A percentile compares a stretch with the other conserved stretches of the same genome.
Conservation (phyloP, 2,888 invertebrate genomes). For the Nomada hirtipes region DNA sequence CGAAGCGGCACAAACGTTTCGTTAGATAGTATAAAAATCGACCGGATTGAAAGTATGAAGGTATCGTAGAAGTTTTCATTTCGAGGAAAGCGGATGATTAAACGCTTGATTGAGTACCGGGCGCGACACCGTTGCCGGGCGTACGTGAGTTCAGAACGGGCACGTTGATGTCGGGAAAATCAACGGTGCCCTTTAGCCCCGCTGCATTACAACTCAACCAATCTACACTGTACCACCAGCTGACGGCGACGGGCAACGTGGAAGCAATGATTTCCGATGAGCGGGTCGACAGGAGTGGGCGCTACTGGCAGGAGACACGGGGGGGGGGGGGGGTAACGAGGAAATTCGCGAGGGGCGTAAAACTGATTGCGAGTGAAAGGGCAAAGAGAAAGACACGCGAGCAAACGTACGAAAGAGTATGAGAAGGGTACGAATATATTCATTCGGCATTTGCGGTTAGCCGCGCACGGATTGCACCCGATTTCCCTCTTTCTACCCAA, state of each 20-base stretch:
- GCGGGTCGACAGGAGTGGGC: slow-evolving; percentile 60
- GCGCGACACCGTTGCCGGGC: background rate
- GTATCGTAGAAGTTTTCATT: too few relatives aligned
- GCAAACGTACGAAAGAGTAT: slow-evolving; percentile 53
- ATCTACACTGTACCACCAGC: slow-evolving; percentile 63
- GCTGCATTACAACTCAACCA: slow-evolving; percentile 64
- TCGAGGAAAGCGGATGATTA: too few relatives aligned
- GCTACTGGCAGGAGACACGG: background rate
- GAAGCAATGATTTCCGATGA: slow-evolving; percentile 79
- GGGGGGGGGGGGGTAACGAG: slow-evolving; percentile 9
- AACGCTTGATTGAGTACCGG: background rate
- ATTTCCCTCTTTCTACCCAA: slow-evolving; percentile 72
- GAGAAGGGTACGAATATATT: slow-evolving; percentile 61
- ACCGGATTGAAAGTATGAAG: background rate
- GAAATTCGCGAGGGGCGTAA: slow-evolving; percentile 21
- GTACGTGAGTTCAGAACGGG: background rate
- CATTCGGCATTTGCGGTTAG: slow-evolving; percentile 74
- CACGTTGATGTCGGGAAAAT: slow-evolving; percentile 12
- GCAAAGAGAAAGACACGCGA: slow-evolving; percentile 56
- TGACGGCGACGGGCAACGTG: slow-evolving; percentile 78
- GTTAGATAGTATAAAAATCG: background rate
- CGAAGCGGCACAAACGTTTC: background rate
- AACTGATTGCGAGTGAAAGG: slow-evolving; percentile 40
- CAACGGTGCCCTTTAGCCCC: slow-evolving; percentile 2
- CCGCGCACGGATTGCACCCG: slow-evolving; percentile 75